Evolutionary conservation across 1,140 invertebrate species (phyloP), one percentile per base, ranked within the genome.

Genomic region (Neomicropteryx cornuta): DNA sequence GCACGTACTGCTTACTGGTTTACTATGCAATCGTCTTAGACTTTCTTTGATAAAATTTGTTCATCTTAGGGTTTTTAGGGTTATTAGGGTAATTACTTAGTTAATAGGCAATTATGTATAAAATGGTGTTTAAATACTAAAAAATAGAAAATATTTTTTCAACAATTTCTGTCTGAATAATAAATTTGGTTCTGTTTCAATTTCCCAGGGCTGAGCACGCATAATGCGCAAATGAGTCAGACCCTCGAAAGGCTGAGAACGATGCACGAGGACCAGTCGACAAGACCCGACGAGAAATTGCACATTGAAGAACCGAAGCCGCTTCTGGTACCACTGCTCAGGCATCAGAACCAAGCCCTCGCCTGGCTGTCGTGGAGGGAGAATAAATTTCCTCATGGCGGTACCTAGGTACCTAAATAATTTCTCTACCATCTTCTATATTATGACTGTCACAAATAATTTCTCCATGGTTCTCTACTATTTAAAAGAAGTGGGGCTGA

Each of bases 341-440:
- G 68, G 0, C 89, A 95, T 65, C 90, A 94, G 52, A 70, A 76
- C 46, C 73, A 82, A 42, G 89, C 83, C 1, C 54, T 94, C 0
- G 70, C 78, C 1, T 95, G 90, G 89, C 58, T 94, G 29, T 33
- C 74, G 0, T 93, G 87, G 87, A 62, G 90, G 32, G 90, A 94
- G 57, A 60, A 60, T 2, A 79, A 89, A 54, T 71, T 70, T 47
- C 87, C 87, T 1, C 55, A 73, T 24, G 87, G 87, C 5, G 87
- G 87, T 4, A 76, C 33, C 56, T 81, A 24, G 70, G 70, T 72
- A 53, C 43, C 45, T 38, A 31, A 19, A 33, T 41, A 32, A 23
- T 24, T 18, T 30, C 17, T 16, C 28, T 33, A 23, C 14, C 20
- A 32, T n/a, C 20, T 24, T 18, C 8, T 4, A 21, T 5, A 19